A percentile compares a stretch with the other conserved stretches of the same genome.
Evolutionary conservation across 1,140 invertebrate genomes (phyloP).

Genomic region (Luehdorfia chinensis): DNA sequence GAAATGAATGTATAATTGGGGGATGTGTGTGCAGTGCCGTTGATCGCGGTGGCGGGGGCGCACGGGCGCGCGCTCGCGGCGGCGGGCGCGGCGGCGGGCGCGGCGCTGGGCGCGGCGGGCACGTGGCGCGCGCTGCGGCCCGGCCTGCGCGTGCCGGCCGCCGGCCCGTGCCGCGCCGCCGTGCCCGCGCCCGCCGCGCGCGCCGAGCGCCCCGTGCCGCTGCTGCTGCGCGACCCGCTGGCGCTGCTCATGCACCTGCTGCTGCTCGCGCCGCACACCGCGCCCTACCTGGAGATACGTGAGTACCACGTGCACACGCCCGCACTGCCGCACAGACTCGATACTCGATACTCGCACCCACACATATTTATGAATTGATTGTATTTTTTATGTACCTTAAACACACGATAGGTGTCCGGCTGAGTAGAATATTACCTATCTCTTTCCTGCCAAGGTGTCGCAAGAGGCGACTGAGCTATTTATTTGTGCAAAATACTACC

Average conservation of each 20-base stretch:
- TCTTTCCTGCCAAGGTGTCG: no score
- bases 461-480: no score
- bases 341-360: no score
- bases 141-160: conserved; percentile 18
- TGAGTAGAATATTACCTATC: no score
- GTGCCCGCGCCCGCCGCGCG: conserved; percentile 50
- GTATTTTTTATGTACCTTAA: background rate
- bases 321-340: no score
- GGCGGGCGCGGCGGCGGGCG: conserved; percentile 76
- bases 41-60: conserved; percentile 91
- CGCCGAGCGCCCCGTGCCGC: conserved; percentile 84
- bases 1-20: no score
- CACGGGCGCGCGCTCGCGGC: conserved; percentile 84
- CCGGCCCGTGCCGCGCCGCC: conserved; percentile 47
- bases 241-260: conserved; percentile 92
- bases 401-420: no score
- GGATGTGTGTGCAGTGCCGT: conserved; percentile 88
- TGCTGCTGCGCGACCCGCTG: conserved; percentile 89
- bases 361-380: background rate
- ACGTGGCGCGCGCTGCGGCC: conserved; percentile 61
- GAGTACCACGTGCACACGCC: no score
- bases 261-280: conserved; percentile 88
- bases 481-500: no score
- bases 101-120: conserved; percentile 53
- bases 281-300: conserved; percentile 86